Evolutionary conservation across 2,113 vertebrate genomes (phyloP), one percentile per base, ranked within the genome.

Genomic region (Microtus montanus): DNA sequence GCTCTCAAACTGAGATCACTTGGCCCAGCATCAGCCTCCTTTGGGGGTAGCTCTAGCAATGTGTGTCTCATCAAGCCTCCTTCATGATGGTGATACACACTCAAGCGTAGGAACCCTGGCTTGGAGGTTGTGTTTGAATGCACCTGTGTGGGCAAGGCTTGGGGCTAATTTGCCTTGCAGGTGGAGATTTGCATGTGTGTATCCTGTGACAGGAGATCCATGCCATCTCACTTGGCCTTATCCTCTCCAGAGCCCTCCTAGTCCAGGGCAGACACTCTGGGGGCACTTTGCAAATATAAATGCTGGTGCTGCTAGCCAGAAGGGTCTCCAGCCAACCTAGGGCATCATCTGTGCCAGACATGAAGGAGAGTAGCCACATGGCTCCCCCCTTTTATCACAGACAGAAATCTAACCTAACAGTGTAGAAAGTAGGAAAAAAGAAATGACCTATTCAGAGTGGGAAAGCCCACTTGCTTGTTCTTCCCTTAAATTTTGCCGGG

Each of bases 321-420:
- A 41, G 1, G 0, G 0, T 91, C 79, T 87, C 83, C 63, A 93
- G 71, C 20, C 73, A 61, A 61, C 30, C 5, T 30, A 54, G 44
- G 3, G 5, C 22, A 73, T 49, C 1, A 80, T 73, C 68, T 77
- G 88, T 38, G 78, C 52, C 70, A 86, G 63, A 63, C 33, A 38
- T 61, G 49, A 73, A 22, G 20, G 0, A 52, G 7, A 92, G 38
- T 30, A 75, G 47, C 68, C 63, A 85, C 19, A 12, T 52, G 41
- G 1, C 1, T 10, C 30, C 28, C 38, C 44, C 47, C 35, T 78
- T 61, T 95, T 68, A 80, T 91, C 94, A 85, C 80, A 90, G 61
- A 54, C 38, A 86, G 83, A 95, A 96, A 70, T 91, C 44, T 80
- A 87, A 87, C 73, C 78, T 89, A 41, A 80, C 52, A 61, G 66